phyloP scores from a whole-genome alignment of 2,888 invertebrate genomes.

The Phytoseiulus persimilis region DNA sequence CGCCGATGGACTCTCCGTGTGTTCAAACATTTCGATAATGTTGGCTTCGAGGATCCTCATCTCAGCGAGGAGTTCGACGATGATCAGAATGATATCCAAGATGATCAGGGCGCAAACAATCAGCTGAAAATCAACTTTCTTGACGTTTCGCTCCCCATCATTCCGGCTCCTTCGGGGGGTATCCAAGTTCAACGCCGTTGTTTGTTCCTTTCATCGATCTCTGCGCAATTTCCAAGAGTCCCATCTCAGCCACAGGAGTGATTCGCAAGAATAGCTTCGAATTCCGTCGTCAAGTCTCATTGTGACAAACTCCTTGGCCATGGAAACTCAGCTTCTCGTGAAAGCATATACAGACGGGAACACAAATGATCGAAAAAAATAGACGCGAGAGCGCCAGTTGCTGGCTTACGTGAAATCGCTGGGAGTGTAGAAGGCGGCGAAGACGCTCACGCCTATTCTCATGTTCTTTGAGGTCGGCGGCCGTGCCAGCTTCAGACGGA shows the following conservation, averaged over 20 bases:
- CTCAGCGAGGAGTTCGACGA: slow-evolving; percentile 51
- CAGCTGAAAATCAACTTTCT: neutral
- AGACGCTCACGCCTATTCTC: neutral
- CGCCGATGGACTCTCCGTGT: slow-evolving; percentile 39
- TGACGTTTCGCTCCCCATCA: neutral
- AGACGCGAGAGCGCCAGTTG: neutral
- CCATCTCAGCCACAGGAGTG: too few species aligned
- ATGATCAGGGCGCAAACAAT: slow-evolving; percentile 48
- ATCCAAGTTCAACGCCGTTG: too few species aligned
- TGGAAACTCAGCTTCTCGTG: too few species aligned
- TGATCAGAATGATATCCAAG: slow-evolving; percentile 50
- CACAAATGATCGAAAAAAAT: too few species aligned
- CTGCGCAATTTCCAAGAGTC: too few species aligned
- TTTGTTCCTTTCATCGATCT: too few species aligned
- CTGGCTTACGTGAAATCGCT: neutral
- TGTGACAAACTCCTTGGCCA: too few species aligned
- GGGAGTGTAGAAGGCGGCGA: slow-evolving; percentile 9
- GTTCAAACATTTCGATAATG: slow-evolving; percentile 41
- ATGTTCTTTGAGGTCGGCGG: slow-evolving; percentile 13
- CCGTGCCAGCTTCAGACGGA: neutral
- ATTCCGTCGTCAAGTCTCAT: too few species aligned
- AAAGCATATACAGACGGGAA: too few species aligned
- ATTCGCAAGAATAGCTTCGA: too few species aligned
- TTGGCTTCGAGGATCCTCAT: slow-evolving; percentile 48
- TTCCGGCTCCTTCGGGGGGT: neutral